Percentiles rank a stretch among this genome's conserved stretches.
phyloP scores from a whole-genome alignment of 2,113 vertebrate genomes.

The Polypterus bichir region DNA sequence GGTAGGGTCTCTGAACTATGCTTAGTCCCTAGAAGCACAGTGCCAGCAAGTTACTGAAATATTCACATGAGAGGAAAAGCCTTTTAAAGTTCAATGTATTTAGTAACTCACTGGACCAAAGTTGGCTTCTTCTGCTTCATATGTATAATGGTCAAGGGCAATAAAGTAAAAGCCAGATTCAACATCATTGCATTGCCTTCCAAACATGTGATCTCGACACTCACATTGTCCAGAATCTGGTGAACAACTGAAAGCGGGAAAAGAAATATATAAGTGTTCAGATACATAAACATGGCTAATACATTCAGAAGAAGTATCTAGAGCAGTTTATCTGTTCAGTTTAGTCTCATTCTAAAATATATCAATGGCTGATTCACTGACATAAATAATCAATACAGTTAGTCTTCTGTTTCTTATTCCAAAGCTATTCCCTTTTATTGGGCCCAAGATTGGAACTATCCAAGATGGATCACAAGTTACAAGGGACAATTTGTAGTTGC shows the following conservation, averaged over 20 bases:
- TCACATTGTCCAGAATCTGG: constrained; percentile 72
- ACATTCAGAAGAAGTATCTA: too few species aligned
- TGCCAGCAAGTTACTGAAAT: background rate
- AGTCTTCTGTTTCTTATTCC: too few species aligned
- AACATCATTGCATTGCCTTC: constrained; percentile 79
- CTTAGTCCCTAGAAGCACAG: constrained; percentile 55
- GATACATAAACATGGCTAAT: too few species aligned
- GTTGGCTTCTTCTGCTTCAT: constrained; percentile 77
- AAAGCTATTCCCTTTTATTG: too few species aligned
- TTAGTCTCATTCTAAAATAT: too few species aligned
- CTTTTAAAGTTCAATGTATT: background rate
- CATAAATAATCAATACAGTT: too few species aligned
- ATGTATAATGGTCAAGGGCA: constrained; percentile 87
- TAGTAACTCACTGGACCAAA: constrained; percentile 75
- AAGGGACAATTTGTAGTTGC: too few species aligned
- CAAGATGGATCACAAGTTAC: too few species aligned
- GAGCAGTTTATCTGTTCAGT: too few species aligned
- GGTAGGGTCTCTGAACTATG: constrained; percentile 62
- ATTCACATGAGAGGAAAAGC: too few species aligned
- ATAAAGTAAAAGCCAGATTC: constrained; percentile 89
- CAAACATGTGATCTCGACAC: constrained; percentile 79
- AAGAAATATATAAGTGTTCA: background rate
- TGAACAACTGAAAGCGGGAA: constrained; percentile 61
- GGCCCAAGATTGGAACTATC: too few species aligned
- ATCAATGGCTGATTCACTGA: too few species aligned